Percentiles rank a stretch among this genome's conserved stretches.
phyloP scores from a whole-genome alignment of 2,888 invertebrate species.

The Drosophila borealis region DNA sequence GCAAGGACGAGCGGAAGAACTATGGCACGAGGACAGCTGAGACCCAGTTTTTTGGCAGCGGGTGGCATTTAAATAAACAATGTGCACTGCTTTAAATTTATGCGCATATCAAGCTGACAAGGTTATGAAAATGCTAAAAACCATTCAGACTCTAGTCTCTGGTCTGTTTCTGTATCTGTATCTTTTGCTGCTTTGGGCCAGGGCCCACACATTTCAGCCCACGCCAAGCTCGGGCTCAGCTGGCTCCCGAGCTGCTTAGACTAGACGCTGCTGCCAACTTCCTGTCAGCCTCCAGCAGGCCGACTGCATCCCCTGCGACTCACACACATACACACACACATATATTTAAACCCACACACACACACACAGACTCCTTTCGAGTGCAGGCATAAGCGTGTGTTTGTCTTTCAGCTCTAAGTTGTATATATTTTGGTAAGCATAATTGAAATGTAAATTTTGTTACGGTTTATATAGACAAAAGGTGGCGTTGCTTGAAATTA shows the following conservation, averaged over 20 bases:
- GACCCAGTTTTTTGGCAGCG: constrained; percentile 47
- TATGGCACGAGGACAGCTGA: constrained; percentile 18
- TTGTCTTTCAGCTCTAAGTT: constrained; percentile 34
- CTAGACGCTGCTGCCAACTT: constrained; percentile 14
- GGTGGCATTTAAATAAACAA: constrained; percentile 77
- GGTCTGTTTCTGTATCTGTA: not conserved
- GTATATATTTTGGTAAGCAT: constrained; percentile 53
- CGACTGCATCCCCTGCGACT: constrained; percentile 53
- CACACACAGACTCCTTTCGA: constrained; percentile 7
- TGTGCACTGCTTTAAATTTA: constrained; percentile 79
- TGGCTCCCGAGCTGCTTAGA: constrained; percentile 16
- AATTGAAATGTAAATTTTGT: constrained; percentile 76
- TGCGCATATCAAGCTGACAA: constrained; percentile 80
- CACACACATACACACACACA: constrained; percentile 19
- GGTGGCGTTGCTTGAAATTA: constrained; percentile 52
- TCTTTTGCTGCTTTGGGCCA: not conserved
- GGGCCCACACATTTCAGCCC: not conserved
- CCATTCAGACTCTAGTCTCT: constrained; percentile 37
- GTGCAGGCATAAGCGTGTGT: constrained; percentile 17
- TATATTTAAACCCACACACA: constrained; percentile 1
- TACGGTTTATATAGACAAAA: constrained; percentile 48
- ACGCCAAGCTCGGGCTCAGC: constrained; percentile 15
- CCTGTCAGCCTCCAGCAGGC: constrained; percentile 23
- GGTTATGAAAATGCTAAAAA: constrained; percentile 77
- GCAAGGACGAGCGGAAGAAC: constrained; percentile 15